phyloP scores from a whole-genome alignment of 2,797 vertebrate genomes.

The Leptodactylus fallax region DNA sequence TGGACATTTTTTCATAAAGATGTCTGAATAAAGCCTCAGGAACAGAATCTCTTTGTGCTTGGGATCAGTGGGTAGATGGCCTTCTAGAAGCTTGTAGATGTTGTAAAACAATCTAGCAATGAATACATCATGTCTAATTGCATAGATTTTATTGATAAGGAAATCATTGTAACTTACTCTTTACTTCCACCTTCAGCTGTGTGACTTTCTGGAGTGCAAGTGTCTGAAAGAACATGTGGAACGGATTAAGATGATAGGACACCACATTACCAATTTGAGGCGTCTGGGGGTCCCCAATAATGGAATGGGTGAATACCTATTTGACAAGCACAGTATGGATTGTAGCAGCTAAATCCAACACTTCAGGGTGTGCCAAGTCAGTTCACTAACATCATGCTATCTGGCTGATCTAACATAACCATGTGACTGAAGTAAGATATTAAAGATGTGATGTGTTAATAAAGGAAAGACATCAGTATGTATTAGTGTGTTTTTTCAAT shows the following conservation, averaged over 20 bases:
- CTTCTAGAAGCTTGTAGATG: too few species aligned
- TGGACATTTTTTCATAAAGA: too few species aligned
- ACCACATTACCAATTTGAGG: conserved; percentile 76
- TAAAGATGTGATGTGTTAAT: conserved; percentile 6
- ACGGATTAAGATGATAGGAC: conserved; percentile 66
- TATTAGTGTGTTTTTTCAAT: not conserved
- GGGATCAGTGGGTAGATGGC: too few species aligned
- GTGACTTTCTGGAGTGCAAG: conserved; percentile 53
- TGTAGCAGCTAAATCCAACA: conserved; percentile 28
- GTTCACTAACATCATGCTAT: not conserved
- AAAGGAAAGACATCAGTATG: not conserved
- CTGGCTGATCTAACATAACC: not conserved
- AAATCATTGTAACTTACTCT: not conserved
- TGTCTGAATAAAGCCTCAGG: too few species aligned
- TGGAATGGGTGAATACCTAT: conserved; percentile 63
- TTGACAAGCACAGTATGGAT: conserved; percentile 71
- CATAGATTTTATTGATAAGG: not conserved
- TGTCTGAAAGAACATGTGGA: conserved; percentile 44
- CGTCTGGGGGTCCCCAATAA: conserved; percentile 57
- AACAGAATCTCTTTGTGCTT: too few species aligned
- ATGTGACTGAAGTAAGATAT: not conserved
- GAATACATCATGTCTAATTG: not conserved
- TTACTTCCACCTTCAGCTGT: conserved; percentile 35
- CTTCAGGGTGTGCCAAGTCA: not conserved
- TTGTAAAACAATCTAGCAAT: not conserved